A percentile compares a stretch with the other conserved stretches of the same genome.
Conservation (phyloP, 2,797 vertebrate species). For the Melopsittacus undulatus region DNA sequence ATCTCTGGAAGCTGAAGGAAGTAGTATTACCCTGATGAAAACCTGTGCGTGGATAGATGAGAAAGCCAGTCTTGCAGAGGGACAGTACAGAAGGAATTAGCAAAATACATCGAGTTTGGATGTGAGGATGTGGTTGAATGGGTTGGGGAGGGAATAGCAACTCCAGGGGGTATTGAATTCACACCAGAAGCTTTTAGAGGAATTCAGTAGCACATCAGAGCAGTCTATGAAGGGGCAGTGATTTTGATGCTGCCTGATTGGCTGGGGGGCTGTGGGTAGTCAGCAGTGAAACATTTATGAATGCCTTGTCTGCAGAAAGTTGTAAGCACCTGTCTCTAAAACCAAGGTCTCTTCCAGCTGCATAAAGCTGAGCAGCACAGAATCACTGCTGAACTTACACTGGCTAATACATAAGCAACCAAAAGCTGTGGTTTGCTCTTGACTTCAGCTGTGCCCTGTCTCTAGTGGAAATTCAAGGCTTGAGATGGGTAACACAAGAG, state of each 20-base stretch:
- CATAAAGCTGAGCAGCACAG: not conserved
- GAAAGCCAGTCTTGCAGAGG: not conserved
- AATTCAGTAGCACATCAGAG: not conserved
- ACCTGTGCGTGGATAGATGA: not conserved
- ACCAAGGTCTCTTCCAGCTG: not conserved
- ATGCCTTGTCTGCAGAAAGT: not conserved
- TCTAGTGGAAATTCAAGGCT: not conserved
- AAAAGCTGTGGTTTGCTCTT: not conserved
- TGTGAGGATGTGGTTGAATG: not conserved
- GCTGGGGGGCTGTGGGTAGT: not conserved
- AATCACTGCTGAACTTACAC: not conserved
- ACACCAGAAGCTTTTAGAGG: not conserved
- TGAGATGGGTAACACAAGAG: not conserved
- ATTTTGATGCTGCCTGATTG: not conserved
- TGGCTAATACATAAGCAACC: not conserved
- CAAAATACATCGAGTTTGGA: not conserved
- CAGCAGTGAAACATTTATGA: not conserved
- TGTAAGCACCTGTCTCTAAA: not conserved
- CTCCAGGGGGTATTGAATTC: not conserved
- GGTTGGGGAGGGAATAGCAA: not conserved
- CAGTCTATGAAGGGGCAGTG: not conserved
- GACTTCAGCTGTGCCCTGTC: not conserved
- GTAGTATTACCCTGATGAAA: not conserved
- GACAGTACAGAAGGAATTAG: not conserved
- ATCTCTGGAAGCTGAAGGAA: not conserved